Evolutionary conservation across 1,140 invertebrate species (phyloP).

Genomic region (Steinernema feltiae): DNA sequence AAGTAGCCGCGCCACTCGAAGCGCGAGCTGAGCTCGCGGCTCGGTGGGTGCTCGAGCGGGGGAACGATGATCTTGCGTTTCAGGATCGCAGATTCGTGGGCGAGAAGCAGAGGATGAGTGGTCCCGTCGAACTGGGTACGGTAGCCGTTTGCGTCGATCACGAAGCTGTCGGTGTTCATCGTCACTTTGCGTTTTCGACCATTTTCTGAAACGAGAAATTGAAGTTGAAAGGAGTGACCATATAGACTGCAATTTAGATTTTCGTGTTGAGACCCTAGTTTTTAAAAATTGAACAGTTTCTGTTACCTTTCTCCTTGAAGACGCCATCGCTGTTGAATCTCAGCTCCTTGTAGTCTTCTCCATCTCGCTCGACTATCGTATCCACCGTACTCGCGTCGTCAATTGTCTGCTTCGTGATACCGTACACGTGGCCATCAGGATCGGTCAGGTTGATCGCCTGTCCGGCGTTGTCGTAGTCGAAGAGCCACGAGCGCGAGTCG

Average conservation of each 20-base stretch:
- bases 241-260: background rate
- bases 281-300: background rate
- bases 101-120: background rate
- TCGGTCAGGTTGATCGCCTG: background rate
- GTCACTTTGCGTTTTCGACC: background rate
- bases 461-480: background rate
- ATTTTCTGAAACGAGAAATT: background rate
- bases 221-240: background rate
- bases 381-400: background rate
- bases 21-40: background rate
- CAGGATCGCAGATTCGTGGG: background rate
- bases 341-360: background rate
- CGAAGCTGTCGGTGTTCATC: slow-evolving; percentile 5
- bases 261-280: background rate
- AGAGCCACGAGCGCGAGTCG: slow-evolving; percentile 6
- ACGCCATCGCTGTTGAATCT: background rate
- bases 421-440: background rate
- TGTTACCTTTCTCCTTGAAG: background rate
- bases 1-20: slow-evolving; percentile 17
- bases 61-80: slow-evolving; percentile 16
- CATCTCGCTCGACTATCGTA: slow-evolving; percentile 2
- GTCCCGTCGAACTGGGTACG: slow-evolving; percentile 18
- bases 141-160: slow-evolving; percentile 16
- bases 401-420: background rate
- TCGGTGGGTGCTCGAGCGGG: slow-evolving; percentile 9